phyloP scores from a whole-genome alignment of 2,113 vertebrate species.

The Sapayoa aenigma region DNA sequence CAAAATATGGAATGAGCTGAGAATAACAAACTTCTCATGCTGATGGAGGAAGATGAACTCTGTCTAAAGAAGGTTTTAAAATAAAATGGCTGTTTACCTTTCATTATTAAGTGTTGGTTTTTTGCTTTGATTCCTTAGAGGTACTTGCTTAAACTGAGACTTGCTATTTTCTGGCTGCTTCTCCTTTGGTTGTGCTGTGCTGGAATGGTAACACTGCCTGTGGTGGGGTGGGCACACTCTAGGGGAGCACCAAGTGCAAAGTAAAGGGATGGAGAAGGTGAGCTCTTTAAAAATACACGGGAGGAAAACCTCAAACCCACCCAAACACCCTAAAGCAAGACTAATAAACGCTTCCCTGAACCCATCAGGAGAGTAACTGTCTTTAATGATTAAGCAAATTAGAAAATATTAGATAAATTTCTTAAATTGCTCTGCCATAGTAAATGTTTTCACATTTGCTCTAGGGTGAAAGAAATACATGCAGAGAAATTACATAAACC shows the following conservation, averaged over 20 bases:
- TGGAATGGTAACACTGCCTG: accelerated
- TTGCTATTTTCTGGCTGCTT: background rate
- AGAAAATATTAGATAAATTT: background rate
- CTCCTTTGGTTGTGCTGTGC: background rate
- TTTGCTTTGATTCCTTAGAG: background rate
- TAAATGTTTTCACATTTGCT: background rate
- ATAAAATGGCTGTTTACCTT: background rate
- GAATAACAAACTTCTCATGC: background rate
- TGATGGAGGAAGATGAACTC: background rate
- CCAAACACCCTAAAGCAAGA: background rate
- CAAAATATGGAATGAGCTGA: background rate
- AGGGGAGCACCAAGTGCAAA: background rate
- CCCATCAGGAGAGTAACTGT: background rate
- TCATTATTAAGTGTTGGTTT: background rate
- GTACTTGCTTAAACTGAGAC: background rate
- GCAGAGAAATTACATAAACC: background rate
- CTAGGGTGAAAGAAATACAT: background rate
- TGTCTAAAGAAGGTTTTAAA: background rate
- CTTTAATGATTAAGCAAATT: background rate
- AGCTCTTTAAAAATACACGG: background rate
- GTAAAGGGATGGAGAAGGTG: background rate
- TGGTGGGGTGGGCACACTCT: background rate
- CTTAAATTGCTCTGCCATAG: background rate
- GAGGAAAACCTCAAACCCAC: background rate
- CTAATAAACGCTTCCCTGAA: background rate